Evolutionary conservation across 1,140 invertebrate species (phyloP).

Genomic region (Aricia agestis): DNA sequence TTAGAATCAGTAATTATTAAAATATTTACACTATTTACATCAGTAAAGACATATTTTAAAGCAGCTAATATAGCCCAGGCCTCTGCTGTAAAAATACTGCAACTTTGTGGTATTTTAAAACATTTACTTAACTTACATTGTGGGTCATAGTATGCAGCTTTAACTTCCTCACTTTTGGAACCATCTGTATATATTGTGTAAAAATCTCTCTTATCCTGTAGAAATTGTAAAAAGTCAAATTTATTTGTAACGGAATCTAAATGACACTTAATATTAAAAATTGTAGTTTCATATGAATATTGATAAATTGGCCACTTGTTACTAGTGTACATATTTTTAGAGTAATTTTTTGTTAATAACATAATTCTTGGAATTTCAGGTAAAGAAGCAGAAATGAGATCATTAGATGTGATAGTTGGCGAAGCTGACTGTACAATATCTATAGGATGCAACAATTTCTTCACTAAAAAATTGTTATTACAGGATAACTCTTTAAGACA

Average conservation of each 20-base stretch:
- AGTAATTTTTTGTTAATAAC: background rate
- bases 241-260: slow-evolving; percentile 1
- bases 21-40: slow-evolving; percentile 5
- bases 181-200: slow-evolving; percentile 21
- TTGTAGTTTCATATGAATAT: background rate
- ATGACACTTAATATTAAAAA: background rate
- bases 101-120: slow-evolving; percentile 16
- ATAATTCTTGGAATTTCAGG: slow-evolving; percentile 5
- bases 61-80: slow-evolving; percentile 16
- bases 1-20: slow-evolving; percentile 20
- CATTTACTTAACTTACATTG: slow-evolving; percentile 15
- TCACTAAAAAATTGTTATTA: background rate
- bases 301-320: slow-evolving; percentile 13
- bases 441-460: background rate
- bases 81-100: slow-evolving; percentile 23
- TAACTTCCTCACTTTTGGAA: slow-evolving; percentile 13
- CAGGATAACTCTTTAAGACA: slow-evolving; percentile 9
- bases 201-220: background rate
- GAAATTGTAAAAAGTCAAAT: background rate
- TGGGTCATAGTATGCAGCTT: slow-evolving; percentile 19
- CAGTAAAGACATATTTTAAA: background rate
- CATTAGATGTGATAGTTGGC: background rate
- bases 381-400: background rate
- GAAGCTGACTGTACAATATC: background rate
- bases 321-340: slow-evolving; percentile 8